Evolutionary conservation across 2,888 invertebrate species (phyloP).

Genomic region (Pollenia angustigena): DNA sequence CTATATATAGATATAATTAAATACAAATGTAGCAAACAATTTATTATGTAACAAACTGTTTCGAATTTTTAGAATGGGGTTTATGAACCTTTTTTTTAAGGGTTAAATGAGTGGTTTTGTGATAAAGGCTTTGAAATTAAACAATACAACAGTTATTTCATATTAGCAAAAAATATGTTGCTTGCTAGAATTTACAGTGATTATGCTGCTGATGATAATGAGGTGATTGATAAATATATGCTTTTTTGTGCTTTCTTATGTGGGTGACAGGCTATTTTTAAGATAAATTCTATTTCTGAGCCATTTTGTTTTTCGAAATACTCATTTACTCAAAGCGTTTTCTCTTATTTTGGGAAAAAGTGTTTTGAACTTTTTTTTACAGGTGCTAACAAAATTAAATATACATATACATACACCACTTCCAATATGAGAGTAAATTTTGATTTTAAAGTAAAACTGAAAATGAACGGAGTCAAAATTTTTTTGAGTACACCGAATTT

Average conservation of each 20-base stretch:
- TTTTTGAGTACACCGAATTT: no score
- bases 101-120: no score
- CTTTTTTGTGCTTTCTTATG: not conserved
- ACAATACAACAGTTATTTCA: not conserved
- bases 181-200: constrained; percentile 2
- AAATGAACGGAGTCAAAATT: not conserved
- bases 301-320: not conserved
- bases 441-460: not conserved
- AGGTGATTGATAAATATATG: constrained; percentile 22
- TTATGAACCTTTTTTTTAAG: no score
- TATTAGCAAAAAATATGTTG: not conserved
- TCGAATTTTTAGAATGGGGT: no score
- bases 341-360: constrained; percentile 4
- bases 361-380: constrained; percentile 32
- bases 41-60: no score
- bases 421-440: constrained; percentile 14
- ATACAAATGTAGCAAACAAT: constrained; percentile 48
- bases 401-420: constrained; percentile 5
- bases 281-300: not conserved
- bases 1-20: constrained; percentile 1
- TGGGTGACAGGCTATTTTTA: not conserved
- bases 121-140: no score
- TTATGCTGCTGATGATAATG: constrained; percentile 8
- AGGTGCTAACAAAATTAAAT: constrained; percentile 22
- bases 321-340: constrained; percentile 35